Conservation (phyloP, 2,797 vertebrate species). For the Carapus acus region DNA sequence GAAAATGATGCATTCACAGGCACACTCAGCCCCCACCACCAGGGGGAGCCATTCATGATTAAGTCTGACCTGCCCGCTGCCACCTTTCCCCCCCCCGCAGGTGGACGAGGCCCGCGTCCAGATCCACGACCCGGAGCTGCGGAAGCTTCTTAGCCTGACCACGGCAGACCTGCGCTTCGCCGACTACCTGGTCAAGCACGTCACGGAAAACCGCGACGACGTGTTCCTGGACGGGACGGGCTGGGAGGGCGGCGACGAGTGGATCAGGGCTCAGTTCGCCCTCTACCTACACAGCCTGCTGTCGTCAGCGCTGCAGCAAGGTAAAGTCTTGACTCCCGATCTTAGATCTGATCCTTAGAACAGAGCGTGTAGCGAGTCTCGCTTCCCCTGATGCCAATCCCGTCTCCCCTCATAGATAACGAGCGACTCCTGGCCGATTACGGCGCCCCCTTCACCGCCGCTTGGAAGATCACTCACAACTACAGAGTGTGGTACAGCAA, state of each 20-base stretch:
- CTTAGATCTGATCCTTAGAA: too few relatives aligned
- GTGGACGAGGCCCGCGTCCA: slow-evolving; percentile 87
- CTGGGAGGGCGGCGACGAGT: slow-evolving; percentile 98
- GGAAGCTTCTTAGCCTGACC: slow-evolving; percentile 82
- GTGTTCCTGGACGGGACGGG: slow-evolving; percentile 96
- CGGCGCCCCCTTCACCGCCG: slow-evolving; percentile 77
- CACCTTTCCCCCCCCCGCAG: slow-evolving; percentile 49
- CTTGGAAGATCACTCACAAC: slow-evolving; percentile 95
- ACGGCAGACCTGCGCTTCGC: slow-evolving; percentile 94
- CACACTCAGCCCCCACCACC: too few relatives aligned
- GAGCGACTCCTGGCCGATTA: slow-evolving; percentile 90
- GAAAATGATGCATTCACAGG: too few relatives aligned
- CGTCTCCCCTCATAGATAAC: slow-evolving; percentile 73
- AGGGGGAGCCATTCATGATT: too few relatives aligned
- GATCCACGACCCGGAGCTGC: slow-evolving; percentile 89
- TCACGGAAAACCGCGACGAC: slow-evolving; percentile 92
- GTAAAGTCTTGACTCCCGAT: too few relatives aligned
- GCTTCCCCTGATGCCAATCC: too few relatives aligned
- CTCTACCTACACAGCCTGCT: slow-evolving; percentile 88
- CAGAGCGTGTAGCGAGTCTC: too few relatives aligned
- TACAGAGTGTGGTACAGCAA: slow-evolving; percentile 94
- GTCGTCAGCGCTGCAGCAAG: slow-evolving; percentile 83
- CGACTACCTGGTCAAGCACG: slow-evolving; percentile 91
- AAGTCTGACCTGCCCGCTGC: too few relatives aligned
- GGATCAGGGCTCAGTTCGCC: slow-evolving; percentile 94